Evolutionary conservation across 1,140 invertebrate species (phyloP).

Genomic region (Heliconius himera): DNA sequence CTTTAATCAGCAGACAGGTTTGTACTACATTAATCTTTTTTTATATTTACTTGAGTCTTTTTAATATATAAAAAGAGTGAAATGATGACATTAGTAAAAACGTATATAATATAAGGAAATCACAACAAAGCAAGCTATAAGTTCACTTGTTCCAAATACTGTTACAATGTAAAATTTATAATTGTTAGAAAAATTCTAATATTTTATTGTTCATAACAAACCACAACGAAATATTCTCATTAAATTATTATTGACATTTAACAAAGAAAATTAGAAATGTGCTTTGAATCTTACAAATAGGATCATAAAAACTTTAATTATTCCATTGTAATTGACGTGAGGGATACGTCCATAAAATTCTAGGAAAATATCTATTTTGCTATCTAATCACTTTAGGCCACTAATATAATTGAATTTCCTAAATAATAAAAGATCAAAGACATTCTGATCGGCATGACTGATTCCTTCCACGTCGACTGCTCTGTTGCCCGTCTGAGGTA

Average conservation of each 20-base stretch:
- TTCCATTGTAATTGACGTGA: not conserved
- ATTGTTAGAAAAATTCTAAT: too few species aligned
- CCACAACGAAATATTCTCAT: too few species aligned
- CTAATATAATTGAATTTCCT: not conserved
- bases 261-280: too few species aligned
- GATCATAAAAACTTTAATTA: too few species aligned
- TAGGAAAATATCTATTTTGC: not conserved
- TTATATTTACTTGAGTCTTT: not conserved
- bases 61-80: not conserved
- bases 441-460: constrained; percentile 36
- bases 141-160: not conserved
- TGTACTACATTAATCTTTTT: constrained; percentile 23
- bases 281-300: too few species aligned
- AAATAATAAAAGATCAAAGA: constrained; percentile 42
- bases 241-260: too few species aligned
- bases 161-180: too few species aligned
- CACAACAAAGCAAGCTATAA: not conserved
- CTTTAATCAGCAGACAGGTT: constrained; percentile 29
- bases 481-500: constrained; percentile 35
- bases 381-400: not conserved
- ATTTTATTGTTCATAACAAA: too few species aligned
- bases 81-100: not conserved
- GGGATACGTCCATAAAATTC: not conserved
- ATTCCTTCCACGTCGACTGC: constrained; percentile 38
- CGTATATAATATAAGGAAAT: not conserved